A percentile compares a stretch with the other conserved stretches of the same genome.
Evolutionary conservation across 1,140 invertebrate genomes (phyloP).

Genomic region (Coptotermes formosanus): DNA sequence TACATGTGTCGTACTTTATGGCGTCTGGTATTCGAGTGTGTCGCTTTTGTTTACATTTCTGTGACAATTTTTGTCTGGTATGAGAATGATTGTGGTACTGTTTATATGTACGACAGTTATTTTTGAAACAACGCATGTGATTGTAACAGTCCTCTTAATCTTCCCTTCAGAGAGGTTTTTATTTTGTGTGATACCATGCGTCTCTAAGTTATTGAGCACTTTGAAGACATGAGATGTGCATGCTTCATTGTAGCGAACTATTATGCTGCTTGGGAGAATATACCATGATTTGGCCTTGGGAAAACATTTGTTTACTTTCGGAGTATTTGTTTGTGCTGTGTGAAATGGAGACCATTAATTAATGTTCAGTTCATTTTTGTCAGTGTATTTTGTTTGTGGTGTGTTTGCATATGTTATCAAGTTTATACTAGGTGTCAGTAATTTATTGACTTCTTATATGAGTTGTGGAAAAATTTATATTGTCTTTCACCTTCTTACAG

Average conservation of each 20-base stretch:
- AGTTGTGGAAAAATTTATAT: background rate
- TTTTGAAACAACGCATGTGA: background rate
- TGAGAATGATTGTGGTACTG: background rate
- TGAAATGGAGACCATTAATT: background rate
- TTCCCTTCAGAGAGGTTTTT: background rate
- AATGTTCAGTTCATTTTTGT: background rate
- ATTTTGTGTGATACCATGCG: too few relatives aligned
- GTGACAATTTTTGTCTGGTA: background rate
- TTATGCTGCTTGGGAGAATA: background rate
- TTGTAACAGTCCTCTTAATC: background rate
- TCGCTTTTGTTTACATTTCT: slow-evolving; percentile 17
- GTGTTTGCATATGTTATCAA: background rate
- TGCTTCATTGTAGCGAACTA: background rate
- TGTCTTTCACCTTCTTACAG: slow-evolving; percentile 42
- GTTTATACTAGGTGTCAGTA: slow-evolving; percentile 10
- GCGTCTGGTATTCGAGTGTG: background rate
- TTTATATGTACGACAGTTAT: background rate
- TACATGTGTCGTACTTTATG: background rate
- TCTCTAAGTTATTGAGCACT: too few relatives aligned
- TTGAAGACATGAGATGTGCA: too few relatives aligned
- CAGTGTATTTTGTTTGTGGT: background rate
- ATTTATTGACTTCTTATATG: background rate
- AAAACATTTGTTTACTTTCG: background rate
- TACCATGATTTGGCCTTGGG: background rate
- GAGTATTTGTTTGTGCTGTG: background rate